Conservation (phyloP, 2,888 invertebrate genomes). For the Hirudinaria manillensis region DNA sequence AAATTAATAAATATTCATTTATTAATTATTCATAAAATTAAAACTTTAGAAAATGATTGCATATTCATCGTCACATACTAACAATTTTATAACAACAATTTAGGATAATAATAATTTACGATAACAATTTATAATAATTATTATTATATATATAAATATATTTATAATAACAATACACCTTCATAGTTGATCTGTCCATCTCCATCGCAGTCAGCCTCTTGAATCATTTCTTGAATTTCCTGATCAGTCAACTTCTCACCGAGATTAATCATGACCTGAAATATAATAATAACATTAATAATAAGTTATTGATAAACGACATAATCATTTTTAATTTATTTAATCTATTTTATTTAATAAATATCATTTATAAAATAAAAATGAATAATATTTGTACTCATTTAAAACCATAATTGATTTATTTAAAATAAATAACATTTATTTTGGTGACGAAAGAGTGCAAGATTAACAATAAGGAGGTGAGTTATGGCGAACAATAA, state of each 20-base stretch:
- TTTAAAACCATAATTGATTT: no score
- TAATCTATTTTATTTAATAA: no score
- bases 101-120: background rate
- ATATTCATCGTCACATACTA: no score
- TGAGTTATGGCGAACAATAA: no score
- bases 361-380: no score
- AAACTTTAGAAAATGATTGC: no score
- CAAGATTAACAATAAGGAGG: no score
- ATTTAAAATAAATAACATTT: no score
- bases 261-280: constrained; percentile 21
- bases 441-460: no score
- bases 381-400: no score
- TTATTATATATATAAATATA: background rate
- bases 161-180: constrained; percentile 1
- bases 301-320: background rate
- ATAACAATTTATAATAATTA: background rate
- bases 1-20: background rate
- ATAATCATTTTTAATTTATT: background rate
- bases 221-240: constrained; percentile 28
- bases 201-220: constrained; percentile 28
- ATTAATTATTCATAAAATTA: no score
- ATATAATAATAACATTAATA: background rate
- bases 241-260: constrained; percentile 26
- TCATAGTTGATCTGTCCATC: constrained; percentile 29
- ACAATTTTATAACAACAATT: no score